Conservation (phyloP, 2,113 vertebrate species). For the Cinclus cinclus region DNA sequence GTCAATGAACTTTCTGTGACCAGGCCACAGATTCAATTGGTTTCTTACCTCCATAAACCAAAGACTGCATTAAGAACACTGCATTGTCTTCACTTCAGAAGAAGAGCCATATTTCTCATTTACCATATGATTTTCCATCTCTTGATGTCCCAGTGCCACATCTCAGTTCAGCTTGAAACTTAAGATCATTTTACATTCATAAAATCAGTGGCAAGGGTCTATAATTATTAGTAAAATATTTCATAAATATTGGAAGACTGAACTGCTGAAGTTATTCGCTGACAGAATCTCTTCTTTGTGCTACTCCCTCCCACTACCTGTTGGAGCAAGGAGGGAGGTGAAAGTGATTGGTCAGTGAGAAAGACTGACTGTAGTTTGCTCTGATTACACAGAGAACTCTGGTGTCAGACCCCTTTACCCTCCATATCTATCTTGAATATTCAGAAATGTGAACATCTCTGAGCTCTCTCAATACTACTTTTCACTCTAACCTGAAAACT, state of each 20-base stretch:
- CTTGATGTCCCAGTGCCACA: background rate
- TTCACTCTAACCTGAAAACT: background rate
- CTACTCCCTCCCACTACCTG: rapidly evolving
- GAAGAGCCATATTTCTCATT: background rate
- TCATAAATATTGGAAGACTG: background rate
- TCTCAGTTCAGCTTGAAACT: background rate
- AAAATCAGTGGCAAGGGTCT: background rate
- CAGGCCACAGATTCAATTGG: background rate
- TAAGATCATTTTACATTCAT: background rate
- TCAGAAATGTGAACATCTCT: background rate
- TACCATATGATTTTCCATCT: background rate
- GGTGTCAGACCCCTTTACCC: background rate
- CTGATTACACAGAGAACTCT: background rate
- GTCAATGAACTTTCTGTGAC: background rate
- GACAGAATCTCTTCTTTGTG: background rate
- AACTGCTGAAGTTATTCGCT: background rate
- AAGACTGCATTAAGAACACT: background rate
- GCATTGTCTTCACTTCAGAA: background rate
- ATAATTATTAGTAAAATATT: background rate
- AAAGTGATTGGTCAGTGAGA: background rate
- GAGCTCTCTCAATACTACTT: background rate
- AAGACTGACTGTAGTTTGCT: background rate
- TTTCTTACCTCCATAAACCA: background rate
- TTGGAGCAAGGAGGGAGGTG: background rate
- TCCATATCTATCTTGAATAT: background rate